These are phyloP conservation scores for Poecilia picta DNA, from an alignment of 2,797 vertebrate species.

Conservation along the genomic window DNA sequence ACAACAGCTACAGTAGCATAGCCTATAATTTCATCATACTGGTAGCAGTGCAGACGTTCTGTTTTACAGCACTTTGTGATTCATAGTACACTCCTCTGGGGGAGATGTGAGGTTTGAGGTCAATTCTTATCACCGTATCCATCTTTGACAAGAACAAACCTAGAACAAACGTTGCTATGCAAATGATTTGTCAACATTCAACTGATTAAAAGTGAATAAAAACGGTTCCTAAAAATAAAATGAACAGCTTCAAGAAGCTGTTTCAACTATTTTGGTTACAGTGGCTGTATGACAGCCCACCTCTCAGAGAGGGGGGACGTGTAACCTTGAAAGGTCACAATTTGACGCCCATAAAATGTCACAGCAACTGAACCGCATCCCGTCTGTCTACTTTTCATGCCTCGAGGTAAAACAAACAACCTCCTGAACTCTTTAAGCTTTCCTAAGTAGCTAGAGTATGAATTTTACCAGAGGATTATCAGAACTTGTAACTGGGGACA, in stretches of 20 bases:
- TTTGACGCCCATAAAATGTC: slow-evolving; percentile 52
- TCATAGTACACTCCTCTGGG: slow-evolving; percentile 53
- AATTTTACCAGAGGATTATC: neutral
- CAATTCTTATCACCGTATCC: slow-evolving; percentile 35
- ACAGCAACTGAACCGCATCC: slow-evolving; percentile 25
- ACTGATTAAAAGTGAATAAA: neutral
- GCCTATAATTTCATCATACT: slow-evolving; percentile 43
- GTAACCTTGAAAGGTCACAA: slow-evolving; percentile 67
- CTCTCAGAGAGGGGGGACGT: slow-evolving; percentile 11
- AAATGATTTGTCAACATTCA: neutral
- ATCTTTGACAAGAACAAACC: slow-evolving; percentile 3
- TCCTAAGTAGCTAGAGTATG: neutral
- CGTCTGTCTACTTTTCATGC: slow-evolving; percentile 30
- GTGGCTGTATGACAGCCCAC: neutral
- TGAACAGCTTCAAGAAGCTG: neutral
- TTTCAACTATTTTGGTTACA: neutral
- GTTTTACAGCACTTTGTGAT: slow-evolving; percentile 51
- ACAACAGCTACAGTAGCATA: slow-evolving; percentile 29
- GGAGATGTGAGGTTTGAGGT: slow-evolving; percentile 45
- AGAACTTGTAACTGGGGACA: neutral
- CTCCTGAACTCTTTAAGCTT: neutral
- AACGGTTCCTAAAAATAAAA: slow-evolving; percentile 14
- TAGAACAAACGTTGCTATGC: neutral
- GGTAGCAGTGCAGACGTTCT: neutral
- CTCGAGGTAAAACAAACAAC: neutral